phyloP scores from a whole-genome alignment of 1,140 invertebrate species.

The Drosophila kanapiae region DNA sequence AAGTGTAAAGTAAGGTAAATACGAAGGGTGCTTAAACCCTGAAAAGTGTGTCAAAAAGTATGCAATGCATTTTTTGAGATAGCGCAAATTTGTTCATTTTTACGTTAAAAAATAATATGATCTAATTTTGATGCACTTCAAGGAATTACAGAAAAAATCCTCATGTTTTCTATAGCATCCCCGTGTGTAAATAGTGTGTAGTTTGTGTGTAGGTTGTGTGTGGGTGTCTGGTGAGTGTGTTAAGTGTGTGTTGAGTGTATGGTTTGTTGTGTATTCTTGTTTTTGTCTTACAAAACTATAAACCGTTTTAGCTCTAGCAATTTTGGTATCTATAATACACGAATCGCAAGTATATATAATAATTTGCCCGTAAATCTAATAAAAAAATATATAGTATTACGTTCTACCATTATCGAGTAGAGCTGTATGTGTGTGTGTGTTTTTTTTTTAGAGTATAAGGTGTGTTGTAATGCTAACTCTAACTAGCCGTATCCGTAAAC shows the following conservation, averaged over 20 bases:
- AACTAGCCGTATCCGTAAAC: slow-evolving; percentile 27
- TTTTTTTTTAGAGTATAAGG: slow-evolving; percentile 20
- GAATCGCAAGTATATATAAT: slow-evolving; percentile 41
- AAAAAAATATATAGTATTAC: slow-evolving; percentile 57
- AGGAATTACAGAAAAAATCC: no score
- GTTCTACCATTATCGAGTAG: slow-evolving; percentile 24
- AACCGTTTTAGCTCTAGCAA: slow-evolving; percentile 48
- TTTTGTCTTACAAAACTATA: slow-evolving; percentile 38
- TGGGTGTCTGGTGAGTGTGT: slow-evolving; percentile 5
- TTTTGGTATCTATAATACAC: slow-evolving; percentile 69
- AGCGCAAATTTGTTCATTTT: no score
- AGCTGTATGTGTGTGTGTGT: background rate
- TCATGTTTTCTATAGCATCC: no score
- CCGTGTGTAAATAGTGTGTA: no score
- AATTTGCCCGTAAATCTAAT: slow-evolving; percentile 59
- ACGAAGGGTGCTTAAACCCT: no score
- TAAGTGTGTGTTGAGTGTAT: slow-evolving; percentile 7
- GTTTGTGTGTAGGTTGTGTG: background rate
- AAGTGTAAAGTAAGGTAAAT: no score
- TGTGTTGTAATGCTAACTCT: slow-evolving; percentile 24
- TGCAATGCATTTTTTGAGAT: no score
- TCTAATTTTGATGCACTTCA: no score
- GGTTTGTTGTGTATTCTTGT: background rate
- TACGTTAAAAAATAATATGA: no score
- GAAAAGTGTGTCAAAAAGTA: no score